Evolutionary conservation across 1,140 invertebrate species (phyloP), one percentile per base, ranked within the genome.

Genomic region (Adoxophyes honmai): DNA sequence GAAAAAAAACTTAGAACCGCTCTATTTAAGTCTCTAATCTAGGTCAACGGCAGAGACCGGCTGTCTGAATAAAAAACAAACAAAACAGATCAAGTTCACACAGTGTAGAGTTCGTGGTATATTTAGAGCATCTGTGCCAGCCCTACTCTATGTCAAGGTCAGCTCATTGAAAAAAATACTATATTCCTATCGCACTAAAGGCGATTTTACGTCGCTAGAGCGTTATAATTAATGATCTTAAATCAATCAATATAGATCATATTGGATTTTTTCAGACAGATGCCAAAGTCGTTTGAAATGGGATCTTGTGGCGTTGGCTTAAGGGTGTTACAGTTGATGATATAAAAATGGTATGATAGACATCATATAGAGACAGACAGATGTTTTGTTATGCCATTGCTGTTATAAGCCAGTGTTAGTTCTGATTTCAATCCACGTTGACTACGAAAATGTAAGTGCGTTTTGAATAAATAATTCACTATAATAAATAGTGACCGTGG

Each of bases 11-110:
- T n/a, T n/a, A n/a, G n/a, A n/a, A n/a, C n/a, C n/a, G n/a, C n/a
- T n/a, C n/a, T n/a, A n/a, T n/a, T n/a, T n/a, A n/a, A n/a, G n/a
- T n/a, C n/a, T 28, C 15, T 5, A 48, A 48, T 11, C 4, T 48
- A 33, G 42, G 16, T 48, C 42, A 21, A 48, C 42, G 42, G 21
- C 42, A 21, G 21, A 2, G 21, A 28, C 38, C 38, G 1, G 39
- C 39, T 44, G 39, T 44, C 42, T 21, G 11, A 48, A 48, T n/a
- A n/a, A 13, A 48, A 48, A 15, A 44, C 42, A 28, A 48, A 48
- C 21, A 16, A 48, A 48, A 48, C 18, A 9, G 16, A 44, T 44
- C 39, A 44, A 44, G 39, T 44, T 44, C 39, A 44, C 16, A 39
- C 37, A 21, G 42, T 6, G 21, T 28, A 28, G n/a, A n/a, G 21